Evolutionary conservation across 1,140 invertebrate genomes (phyloP).

Genomic region (Notospermus geniculatus): DNA sequence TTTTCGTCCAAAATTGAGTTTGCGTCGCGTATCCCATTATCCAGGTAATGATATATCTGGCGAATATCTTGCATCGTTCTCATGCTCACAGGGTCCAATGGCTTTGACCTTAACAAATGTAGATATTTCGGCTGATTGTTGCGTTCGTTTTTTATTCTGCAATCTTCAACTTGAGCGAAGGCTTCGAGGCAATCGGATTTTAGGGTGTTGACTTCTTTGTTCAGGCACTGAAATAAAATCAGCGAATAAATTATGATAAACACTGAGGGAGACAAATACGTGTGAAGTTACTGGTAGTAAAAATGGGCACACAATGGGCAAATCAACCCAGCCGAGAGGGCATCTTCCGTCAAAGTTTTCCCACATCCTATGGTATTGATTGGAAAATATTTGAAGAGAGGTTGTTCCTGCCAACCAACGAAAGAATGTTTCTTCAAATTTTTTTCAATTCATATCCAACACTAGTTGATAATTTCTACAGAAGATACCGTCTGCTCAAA

Average conservation of each 20-base stretch:
- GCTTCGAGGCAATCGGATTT: conserved; percentile 40
- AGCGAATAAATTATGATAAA: background rate
- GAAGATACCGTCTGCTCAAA: too few species aligned
- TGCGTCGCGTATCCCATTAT: conserved; percentile 48
- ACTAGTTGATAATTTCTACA: too few species aligned
- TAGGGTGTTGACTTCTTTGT: conserved; percentile 41
- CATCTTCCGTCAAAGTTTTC: too few species aligned
- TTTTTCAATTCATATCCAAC: too few species aligned
- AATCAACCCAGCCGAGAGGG: too few species aligned
- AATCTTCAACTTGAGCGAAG: conserved; percentile 51
- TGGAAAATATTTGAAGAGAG: too few species aligned
- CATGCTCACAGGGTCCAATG: conserved; percentile 50
- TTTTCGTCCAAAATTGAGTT: conserved; percentile 49
- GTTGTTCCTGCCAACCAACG: too few species aligned
- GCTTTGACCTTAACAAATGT: conserved; percentile 37
- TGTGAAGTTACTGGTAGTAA: too few species aligned
- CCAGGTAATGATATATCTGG: conserved; percentile 41
- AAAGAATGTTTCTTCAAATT: too few species aligned
- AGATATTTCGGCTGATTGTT: conserved; percentile 47
- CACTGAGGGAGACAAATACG: too few species aligned
- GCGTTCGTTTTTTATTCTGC: conserved; percentile 37
- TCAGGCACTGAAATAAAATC: conserved; percentile 11
- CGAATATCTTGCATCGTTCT: conserved; percentile 45
- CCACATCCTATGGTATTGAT: too few species aligned
- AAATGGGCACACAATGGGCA: too few species aligned